Base-by-base conservation (phyloP, 1,140 invertebrate genomes). In the Psilanteris sp. region DNA sequence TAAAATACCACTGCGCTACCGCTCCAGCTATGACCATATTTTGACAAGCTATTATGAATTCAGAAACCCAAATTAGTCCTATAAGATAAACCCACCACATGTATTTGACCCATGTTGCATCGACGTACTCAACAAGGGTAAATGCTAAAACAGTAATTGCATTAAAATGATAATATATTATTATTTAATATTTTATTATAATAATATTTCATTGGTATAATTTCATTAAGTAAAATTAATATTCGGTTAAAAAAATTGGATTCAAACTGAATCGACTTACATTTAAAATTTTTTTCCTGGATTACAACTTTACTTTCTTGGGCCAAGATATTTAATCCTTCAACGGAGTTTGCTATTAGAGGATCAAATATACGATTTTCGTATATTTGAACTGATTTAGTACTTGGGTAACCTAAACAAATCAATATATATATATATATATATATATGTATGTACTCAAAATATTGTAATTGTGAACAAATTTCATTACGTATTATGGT, bases 51-150 rank as follows among this genome's bases (percentile, higher is more conserved):
- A 96, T 92, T 71, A 97, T 96, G 82, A 97, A 97, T 89, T 97
- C 96, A 10, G 94, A 93, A 0, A 92, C 92, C 96, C 96, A 97
- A 48, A 98, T 91, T 0, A 97, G 88, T 11, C 94, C 96, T 34
- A 97, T 92, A 7, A 97, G 89, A 83, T 96, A 96, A 55, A 96
- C 91, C 95, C 95, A 97, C 93, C 96, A 97, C 93, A 95, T 94
- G 52, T 94, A 94, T 76, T 94, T 93, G 9, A 97, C 92, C 90
- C 93, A 94, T 26, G 90, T 90, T 8, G 91, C 90, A 80, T 94
- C 92, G 44, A 90, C 85, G 81, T 92, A 95, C 70, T 94, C 91
- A 16, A 94, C 90, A 2, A 91, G 85, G 8, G 90, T 90, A 59
- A 93, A 91, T 54, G 90, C 92, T 92, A 55, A 27, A 80, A 83